phyloP scores from a whole-genome alignment of 2,113 vertebrate species.

The Rostratula benghalensis region DNA sequence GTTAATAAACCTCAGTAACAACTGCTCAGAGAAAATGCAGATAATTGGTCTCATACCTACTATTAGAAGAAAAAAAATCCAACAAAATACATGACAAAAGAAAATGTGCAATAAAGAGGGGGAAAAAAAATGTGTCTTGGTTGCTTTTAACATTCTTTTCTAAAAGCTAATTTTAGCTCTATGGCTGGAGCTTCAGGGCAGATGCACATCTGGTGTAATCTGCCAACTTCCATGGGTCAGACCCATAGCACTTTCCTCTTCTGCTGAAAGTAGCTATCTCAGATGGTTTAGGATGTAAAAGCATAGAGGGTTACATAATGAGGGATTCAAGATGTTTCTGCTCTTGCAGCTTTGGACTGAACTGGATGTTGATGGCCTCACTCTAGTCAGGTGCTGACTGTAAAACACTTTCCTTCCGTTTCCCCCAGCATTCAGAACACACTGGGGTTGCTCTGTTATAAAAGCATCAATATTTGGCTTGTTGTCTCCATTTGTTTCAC shows the following conservation, averaged over 20 bases:
- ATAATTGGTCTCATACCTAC: constrained; percentile 47
- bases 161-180: constrained; percentile 27
- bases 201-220: background rate
- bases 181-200: background rate
- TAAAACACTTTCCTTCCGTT: background rate
- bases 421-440: background rate
- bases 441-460: background rate
- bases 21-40: constrained; percentile 21
- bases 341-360: background rate
- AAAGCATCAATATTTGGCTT: background rate
- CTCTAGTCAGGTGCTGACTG: background rate
- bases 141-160: constrained; percentile 38
- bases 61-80: background rate
- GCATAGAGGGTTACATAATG: background rate
- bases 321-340: background rate
- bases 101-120: background rate
- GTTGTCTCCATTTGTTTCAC: background rate
- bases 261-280: background rate
- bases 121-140: background rate
- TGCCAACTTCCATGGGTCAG: background rate
- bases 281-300: background rate
- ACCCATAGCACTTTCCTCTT: background rate
- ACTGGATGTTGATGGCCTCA: background rate
- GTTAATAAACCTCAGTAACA: constrained; percentile 47
- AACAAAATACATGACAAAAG: background rate